Evolutionary conservation across 2,113 vertebrate genomes (phyloP).

Genomic region (Neomonachus schauinslandi): DNA sequence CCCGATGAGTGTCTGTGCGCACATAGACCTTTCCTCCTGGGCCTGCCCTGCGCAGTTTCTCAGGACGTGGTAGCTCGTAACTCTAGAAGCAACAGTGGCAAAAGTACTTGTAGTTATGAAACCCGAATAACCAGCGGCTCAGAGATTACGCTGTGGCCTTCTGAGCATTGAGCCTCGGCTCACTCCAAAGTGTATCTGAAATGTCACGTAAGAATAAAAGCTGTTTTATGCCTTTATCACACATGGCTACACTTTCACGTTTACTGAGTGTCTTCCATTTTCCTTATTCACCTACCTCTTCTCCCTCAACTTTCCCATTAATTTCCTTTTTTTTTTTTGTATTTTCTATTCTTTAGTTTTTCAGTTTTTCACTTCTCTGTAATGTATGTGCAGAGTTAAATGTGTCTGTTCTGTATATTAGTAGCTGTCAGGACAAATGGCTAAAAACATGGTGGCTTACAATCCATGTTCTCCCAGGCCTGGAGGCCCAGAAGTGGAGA

Average conservation of each 20-base stretch:
- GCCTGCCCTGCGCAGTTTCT: rapidly evolving
- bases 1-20: rapidly evolving
- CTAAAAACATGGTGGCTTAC: rapidly evolving
- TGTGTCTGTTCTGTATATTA: rapidly evolving
- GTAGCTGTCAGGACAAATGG: rapidly evolving
- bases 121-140: rapidly evolving
- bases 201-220: too few species aligned
- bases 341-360: background rate
- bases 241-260: rapidly evolving
- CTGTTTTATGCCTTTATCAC: rapidly evolving
- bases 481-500: background rate
- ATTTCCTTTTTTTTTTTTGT: background rate
- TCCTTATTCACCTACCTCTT: too few species aligned
- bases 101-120: rapidly evolving
- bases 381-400: background rate
- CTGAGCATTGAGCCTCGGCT: background rate
- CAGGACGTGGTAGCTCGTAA: rapidly evolving
- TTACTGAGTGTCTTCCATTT: too few species aligned
- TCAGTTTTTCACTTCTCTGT: background rate
- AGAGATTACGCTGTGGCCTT: rapidly evolving
- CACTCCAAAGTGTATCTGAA: rapidly evolving
- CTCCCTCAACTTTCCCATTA: background rate
- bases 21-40: rapidly evolving
- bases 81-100: rapidly evolving
- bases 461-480: rapidly evolving